phyloP scores from a whole-genome alignment of 92 coral and sea anemone genomes.

The Siderastrea siderea region DNA sequence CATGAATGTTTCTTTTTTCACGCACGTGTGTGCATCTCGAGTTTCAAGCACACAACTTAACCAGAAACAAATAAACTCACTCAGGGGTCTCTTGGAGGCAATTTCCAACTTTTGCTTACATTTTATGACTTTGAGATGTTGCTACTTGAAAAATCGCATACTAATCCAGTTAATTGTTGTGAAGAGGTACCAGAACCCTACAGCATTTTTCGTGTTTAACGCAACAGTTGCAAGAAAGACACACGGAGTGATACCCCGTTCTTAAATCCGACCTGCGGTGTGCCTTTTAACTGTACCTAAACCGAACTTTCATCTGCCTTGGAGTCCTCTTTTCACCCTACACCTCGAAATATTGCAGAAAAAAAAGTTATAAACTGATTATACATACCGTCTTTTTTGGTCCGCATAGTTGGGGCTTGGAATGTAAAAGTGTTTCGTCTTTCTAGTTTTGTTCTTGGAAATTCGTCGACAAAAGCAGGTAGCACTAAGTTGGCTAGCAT shows the following conservation, averaged over 20 bases:
- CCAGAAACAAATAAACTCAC: background rate
- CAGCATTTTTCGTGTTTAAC: background rate
- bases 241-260: too few relatives aligned
- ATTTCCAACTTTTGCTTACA: background rate
- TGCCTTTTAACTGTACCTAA: too few relatives aligned
- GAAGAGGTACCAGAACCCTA: too few relatives aligned
- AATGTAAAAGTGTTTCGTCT: constrained; percentile 86
- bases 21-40: background rate
- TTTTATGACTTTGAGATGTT: background rate
- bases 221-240: background rate
- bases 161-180: background rate
- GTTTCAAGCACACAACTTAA: background rate
- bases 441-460: constrained; percentile 63
- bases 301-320: too few relatives aligned
- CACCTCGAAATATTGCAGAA: too few relatives aligned
- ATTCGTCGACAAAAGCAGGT: constrained; percentile 81
- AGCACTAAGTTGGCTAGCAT: constrained; percentile 95
- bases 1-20: background rate
- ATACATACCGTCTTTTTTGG: constrained; percentile 92
- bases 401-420: constrained; percentile 76
- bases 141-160: background rate
- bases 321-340: too few relatives aligned
- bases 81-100: background rate
- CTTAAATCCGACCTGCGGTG: too few relatives aligned
- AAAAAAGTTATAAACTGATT: too few relatives aligned